Evolutionary conservation across 2,797 vertebrate species (phyloP), one percentile per base, ranked within the genome.

Genomic region (Periophthalmus magnuspinnatus): DNA sequence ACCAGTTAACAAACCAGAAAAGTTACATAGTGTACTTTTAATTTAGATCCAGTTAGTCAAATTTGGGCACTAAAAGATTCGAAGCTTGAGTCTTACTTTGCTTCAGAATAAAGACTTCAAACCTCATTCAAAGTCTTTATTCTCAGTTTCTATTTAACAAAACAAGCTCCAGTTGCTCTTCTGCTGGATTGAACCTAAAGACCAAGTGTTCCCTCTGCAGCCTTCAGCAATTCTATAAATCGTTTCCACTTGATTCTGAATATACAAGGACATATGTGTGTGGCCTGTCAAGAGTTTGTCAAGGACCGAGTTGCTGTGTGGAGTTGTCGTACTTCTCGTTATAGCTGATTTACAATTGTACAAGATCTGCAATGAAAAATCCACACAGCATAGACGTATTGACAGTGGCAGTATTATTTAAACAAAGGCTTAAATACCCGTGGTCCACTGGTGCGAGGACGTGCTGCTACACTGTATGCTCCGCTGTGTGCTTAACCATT

Each of bases 361-460:
- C 32, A 59, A 13, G 24, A 21, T 50, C 62, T 33, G 56, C 4
- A 50, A 38, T 69, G 48, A 54, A 48, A 45, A 22, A 66, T 50
- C 61, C 48, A 52, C 57, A 52, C 28, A 16, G 11, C 47, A 19
- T 21, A 47, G 50, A 70, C 52, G 68, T 58, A 63, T 36, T 5
- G 8, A 22, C 28, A 19, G 21, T 1, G n/a, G 36, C 55, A 73
- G 70, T 68, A 65, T 58, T 58, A 41, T 22, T 65, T 34, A 61
- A 70, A 64, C 70, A 48, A 60, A 36, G 33, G 8, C 9, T 59
- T 59, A 7, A 19, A 34, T 36, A 36, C 34, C 41, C 33, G n/a
- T 34, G 10, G 13, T 67, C 33, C 24, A 34, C 13, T 24, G 21
- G 3, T 10, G 21, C 38, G 47, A 13, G 22, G 19, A 17, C 21